Conservation (phyloP, 2,888 invertebrate species). For the Acanthosepion esculentum region DNA sequence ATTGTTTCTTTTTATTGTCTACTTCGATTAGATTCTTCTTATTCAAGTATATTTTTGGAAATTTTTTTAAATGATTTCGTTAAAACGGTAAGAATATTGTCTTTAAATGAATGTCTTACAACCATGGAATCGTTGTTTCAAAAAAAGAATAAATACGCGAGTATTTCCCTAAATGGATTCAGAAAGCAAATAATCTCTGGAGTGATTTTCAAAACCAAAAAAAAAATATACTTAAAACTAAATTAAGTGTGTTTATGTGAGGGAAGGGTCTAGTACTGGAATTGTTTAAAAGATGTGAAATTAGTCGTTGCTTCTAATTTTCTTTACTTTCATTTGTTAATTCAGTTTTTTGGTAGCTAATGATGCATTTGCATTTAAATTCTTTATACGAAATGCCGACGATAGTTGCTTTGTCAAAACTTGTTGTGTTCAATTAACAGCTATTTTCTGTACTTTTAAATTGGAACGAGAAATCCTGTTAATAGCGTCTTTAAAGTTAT, state of each 20-base stretch:
- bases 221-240: background rate
- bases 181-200: background rate
- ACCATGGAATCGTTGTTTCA: background rate
- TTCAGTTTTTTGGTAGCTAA: background rate
- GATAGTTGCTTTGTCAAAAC: background rate
- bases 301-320: background rate
- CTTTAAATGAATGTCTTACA: background rate
- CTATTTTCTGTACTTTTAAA: no score
- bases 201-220: background rate
- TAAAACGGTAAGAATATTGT: background rate
- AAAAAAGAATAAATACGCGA: background rate
- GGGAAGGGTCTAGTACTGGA: background rate
- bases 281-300: background rate
- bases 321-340: background rate
- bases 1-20: background rate
- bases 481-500: no score
- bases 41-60: background rate
- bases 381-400: background rate
- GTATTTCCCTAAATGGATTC: background rate
- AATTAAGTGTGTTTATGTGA: background rate
- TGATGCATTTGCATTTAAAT: background rate
- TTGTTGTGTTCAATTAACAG: no score
- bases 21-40: background rate
- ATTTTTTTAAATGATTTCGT: background rate
- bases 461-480: no score